Conservation (phyloP, 2,113 vertebrate species). For the Sinocyclocheilus maitianheensis region DNA sequence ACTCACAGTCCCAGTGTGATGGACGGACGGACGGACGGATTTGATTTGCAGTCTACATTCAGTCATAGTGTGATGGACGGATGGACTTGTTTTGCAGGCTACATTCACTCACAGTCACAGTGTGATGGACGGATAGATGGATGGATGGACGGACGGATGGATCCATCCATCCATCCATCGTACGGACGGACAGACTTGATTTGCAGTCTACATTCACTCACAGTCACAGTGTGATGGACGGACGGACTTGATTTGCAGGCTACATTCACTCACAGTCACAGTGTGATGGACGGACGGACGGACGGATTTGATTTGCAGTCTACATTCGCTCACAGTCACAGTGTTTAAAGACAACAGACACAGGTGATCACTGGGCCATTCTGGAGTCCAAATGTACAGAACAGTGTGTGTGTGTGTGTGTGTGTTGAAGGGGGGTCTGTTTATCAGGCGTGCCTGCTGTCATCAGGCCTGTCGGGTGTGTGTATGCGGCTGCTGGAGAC, state of each 20-base stretch:
- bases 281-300: not conserved
- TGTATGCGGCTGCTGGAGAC: not conserved
- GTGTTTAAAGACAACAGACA: not conserved
- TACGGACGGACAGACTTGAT: too few species aligned
- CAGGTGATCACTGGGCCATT: not conserved
- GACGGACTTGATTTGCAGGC: too few species aligned
- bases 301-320: not conserved
- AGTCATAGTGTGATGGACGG: too few species aligned
- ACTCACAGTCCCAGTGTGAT: not conserved
- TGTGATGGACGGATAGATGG: not conserved
- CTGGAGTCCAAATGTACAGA: not conserved
- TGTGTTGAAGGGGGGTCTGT: slow-evolving; percentile 21
- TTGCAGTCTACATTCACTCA: too few species aligned
- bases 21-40: too few species aligned
- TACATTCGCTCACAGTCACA: not conserved
- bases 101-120: too few species aligned
- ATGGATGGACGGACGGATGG: not conserved
- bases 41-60: too few species aligned
- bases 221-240: too few species aligned
- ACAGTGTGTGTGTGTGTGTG: slow-evolving; percentile 1
- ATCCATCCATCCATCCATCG: too few species aligned
- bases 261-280: too few species aligned
- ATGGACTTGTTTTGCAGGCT: too few species aligned
- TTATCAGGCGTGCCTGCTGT: slow-evolving; percentile 49
- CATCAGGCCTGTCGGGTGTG: slow-evolving; percentile 10